Base-by-base conservation (phyloP, 2,797 vertebrate genomes). In the Hoplostethus atlanticus region DNA sequence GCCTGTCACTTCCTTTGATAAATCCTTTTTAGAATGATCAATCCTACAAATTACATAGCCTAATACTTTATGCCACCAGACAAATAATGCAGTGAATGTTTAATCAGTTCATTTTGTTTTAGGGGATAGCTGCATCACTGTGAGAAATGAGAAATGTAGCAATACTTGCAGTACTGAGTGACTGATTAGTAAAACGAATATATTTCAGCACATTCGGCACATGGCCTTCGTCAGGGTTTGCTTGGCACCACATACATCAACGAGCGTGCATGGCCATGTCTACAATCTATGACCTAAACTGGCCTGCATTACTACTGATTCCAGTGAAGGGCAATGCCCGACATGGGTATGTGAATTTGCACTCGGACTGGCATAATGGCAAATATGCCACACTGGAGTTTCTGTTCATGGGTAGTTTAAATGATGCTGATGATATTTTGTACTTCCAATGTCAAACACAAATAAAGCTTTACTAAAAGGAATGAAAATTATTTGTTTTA, bases 21-120 rank as follows among this genome's bases (percentile, higher is more conserved):
- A 59, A 70, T 70, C 64, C 2, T 64, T 81, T 71, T 73, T 57
- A 53, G 59, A 65, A 52, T 50, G 13, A 67, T 69, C 3, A 2
- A 58, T 75, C 68, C 69, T 77, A 69, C 73, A 72, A 51, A 34
- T 15, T 10, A 64, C 52, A 55, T 31, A 36, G 47, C 25, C 30
- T 38, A 34, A 68, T 63, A 59, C 0, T 2, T 56, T 36, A 34
- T 63, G 62, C 55, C 59, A 70, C 21, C 13, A 66, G 52, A 73
- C 38, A 66, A 77, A 70, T 31, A 13, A 34, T 58, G 10, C 36
- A 64, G 67, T 52, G 30, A 31, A 48, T 72, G 36, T 64, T 68
- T 17, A 54, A 44, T 81, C 60, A 15, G 5, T 70, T 8, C 12
- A 61, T 68, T 74, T 64, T 69, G 44, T 80, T 76, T 79, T 21